Conservation (phyloP, 1,140 invertebrate species). For the Ips typographus region DNA sequence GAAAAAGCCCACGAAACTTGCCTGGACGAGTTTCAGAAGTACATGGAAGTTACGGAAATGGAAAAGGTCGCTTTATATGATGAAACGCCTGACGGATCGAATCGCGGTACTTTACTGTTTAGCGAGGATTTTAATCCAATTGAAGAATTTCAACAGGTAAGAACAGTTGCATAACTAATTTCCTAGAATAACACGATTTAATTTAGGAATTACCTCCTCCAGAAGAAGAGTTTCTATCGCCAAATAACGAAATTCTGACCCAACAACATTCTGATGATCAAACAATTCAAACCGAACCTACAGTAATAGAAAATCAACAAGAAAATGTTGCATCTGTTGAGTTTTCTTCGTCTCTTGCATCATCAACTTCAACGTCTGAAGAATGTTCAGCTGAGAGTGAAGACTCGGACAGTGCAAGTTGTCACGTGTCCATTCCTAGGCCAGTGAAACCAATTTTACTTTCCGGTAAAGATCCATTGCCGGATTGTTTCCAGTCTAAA, state of each 20-base stretch:
- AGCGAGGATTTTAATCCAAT: background rate
- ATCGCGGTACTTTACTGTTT: background rate
- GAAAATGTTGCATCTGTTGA: too few relatives aligned
- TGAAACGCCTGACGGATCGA: background rate
- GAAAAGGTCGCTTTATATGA: background rate
- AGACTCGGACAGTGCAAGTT: conserved; percentile 12
- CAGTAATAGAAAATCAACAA: too few relatives aligned
- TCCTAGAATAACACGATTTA: background rate
- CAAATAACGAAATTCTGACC: too few relatives aligned
- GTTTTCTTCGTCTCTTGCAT: too few relatives aligned
- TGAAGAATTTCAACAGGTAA: background rate
- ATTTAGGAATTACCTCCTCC: too few relatives aligned
- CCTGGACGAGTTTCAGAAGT: conserved; percentile 40
- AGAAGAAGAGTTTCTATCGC: too few relatives aligned
- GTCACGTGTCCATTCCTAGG: conserved; percentile 12
- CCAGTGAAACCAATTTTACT: conserved; percentile 16
- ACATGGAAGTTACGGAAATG: conserved; percentile 12
- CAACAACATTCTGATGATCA: too few relatives aligned
- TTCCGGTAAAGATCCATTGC: background rate
- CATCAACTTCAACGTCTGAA: background rate
- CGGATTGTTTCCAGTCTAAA: conserved; percentile 24
- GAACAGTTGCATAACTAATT: background rate
- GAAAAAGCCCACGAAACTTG: conserved; percentile 39
- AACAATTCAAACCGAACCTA: too few relatives aligned
- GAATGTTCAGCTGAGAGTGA: background rate